A percentile compares a stretch with the other conserved stretches of the same genome.
Conservation (phyloP, 2,113 vertebrate genomes). For the Choloepus hoffmanni region DNA sequence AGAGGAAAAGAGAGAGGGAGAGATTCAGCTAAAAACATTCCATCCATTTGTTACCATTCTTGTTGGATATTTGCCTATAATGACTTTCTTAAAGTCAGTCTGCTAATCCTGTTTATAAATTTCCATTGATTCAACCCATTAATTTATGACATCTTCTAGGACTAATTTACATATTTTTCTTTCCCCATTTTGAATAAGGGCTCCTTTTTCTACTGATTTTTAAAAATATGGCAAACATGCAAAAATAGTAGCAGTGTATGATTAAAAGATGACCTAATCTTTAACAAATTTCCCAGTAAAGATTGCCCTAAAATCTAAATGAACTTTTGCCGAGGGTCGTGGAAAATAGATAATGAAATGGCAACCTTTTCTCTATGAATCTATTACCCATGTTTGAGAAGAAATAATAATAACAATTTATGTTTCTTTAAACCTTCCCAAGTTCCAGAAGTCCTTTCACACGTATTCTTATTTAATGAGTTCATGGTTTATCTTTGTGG, state of each 20-base stretch:
- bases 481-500: neutral
- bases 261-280: neutral
- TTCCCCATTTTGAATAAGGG: neutral
- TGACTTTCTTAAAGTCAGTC: constrained; percentile 14
- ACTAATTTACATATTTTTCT: neutral
- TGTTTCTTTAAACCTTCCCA: neutral
- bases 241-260: neutral
- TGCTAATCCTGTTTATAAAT: neutral
- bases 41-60: neutral
- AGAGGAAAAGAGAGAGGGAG: neutral
- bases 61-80: neutral
- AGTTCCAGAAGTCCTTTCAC: constrained; percentile 4
- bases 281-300: neutral
- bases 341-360: neutral
- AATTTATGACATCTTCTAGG: neutral
- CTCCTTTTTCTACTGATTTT: neutral
- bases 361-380: neutral
- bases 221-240: neutral
- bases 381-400: neutral
- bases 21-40: neutral
- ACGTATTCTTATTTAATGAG: neutral
- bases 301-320: neutral
- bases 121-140: constrained; percentile 16
- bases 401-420: neutral
- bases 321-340: neutral